Conservation (phyloP, 2,797 vertebrate genomes). For the Spondyliosoma cantharus region DNA sequence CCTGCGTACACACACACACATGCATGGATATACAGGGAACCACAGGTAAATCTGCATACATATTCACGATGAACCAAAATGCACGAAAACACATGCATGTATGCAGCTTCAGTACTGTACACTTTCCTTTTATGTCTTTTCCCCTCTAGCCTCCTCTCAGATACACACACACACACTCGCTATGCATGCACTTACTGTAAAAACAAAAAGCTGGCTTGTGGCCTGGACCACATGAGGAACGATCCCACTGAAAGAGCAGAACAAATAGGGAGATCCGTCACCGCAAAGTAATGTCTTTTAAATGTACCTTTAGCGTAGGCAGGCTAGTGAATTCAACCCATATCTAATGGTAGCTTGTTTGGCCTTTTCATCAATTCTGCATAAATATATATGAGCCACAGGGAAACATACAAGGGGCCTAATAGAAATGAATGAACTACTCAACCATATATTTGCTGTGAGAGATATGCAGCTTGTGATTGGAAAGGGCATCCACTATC, state of each 20-base stretch:
- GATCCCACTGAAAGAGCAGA: constrained; percentile 73
- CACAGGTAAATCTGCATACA: constrained; percentile 53
- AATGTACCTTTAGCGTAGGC: constrained; percentile 84
- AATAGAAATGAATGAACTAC: constrained; percentile 99
- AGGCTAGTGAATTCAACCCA: constrained; percentile 83
- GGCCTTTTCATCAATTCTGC: constrained; percentile 89
- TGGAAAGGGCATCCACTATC: constrained; percentile 99
- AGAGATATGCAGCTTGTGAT: constrained; percentile 99
- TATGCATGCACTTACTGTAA: constrained; percentile 54
- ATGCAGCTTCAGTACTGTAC: constrained; percentile 16
- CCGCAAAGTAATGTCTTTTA: constrained; percentile 84
- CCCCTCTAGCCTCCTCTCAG: constrained; percentile 22
- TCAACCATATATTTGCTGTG: constrained; percentile 99
- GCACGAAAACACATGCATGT: constrained; percentile 10
- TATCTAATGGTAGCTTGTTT: constrained; percentile 88
- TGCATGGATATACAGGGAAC: constrained; percentile 11
- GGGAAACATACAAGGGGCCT: constrained; percentile 95
- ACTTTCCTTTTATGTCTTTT: constrained; percentile 32
- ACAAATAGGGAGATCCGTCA: constrained; percentile 83
- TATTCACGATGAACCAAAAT: background rate
- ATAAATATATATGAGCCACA: constrained; percentile 87
- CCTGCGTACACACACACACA: constrained; percentile 37
- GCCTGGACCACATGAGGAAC: constrained; percentile 74
- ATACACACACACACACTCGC: constrained; percentile 38
- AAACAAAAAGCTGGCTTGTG: constrained; percentile 72